These are phyloP conservation scores for Tipula helvola DNA, from an alignment of 2,888 invertebrate species.

Conservation along the genomic window DNA sequence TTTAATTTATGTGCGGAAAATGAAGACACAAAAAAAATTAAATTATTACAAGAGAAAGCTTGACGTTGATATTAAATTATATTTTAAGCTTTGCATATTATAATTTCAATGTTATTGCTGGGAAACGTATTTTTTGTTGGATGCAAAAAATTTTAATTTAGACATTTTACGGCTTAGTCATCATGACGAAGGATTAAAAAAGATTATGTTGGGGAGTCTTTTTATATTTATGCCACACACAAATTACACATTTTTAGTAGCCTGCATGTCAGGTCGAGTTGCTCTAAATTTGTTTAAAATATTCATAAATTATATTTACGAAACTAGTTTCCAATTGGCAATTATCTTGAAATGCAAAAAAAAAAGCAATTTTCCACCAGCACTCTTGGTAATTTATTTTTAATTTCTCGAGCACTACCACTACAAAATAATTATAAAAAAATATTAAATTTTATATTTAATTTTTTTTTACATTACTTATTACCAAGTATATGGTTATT, in stretches of 20 bases:
- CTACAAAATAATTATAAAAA: neutral
- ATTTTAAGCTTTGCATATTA: neutral
- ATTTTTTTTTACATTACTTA: neutral
- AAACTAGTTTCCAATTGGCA: neutral
- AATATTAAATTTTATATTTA: neutral
- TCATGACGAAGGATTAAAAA: neutral
- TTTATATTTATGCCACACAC: neutral
- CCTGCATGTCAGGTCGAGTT: neutral
- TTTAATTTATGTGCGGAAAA: neutral
- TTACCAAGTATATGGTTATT: neutral
- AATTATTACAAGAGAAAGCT: neutral
- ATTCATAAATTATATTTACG: neutral
- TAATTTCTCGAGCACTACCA: neutral
- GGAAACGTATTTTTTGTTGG: neutral
- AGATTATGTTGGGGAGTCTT: no score
- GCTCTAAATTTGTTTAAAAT: neutral
- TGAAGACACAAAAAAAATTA: neutral
- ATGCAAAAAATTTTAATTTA: neutral
- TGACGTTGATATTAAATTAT: neutral
- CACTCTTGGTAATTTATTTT: neutral
- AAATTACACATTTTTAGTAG: neutral
- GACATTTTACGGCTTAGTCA: neutral
- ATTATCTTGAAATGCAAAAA: neutral
- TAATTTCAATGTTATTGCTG: neutral
- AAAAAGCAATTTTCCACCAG: neutral